Evolutionary conservation across 2,113 vertebrate genomes (phyloP), one percentile per base, ranked within the genome.

Genomic region (Cephalopholis sonnerati): DNA sequence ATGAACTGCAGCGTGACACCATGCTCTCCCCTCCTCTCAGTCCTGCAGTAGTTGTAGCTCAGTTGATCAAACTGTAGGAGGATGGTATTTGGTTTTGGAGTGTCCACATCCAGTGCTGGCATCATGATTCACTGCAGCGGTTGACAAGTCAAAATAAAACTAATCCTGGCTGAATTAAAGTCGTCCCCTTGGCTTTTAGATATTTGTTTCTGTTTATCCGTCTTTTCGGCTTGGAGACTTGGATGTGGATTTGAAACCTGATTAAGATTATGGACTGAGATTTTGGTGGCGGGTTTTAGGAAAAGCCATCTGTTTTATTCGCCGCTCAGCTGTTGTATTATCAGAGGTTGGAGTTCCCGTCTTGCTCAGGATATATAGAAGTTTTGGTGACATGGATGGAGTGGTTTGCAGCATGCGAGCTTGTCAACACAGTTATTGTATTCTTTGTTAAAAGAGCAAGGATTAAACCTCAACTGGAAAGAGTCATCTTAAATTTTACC

Each of bases 241-340:
- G 25, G 8, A 58, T 69, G 32, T 5, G 20, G 89, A 91, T 91
- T 89, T 84, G 44, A 76, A 84, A 54, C 68, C 12, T 80, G 74
- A 89, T 91, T 87, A 87, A 84, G 91, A 91, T 90, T 92, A 86
- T 76, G 58, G 44, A 32, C 65, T 50, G 69, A 79, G 84, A 74
- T 63, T 86, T 75, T 77, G 50, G 71, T 64, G 74, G 44, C 58
- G 46, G 87, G 25, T 81, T 86, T 88, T 68, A 25, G 24, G 61
- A 41, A 39, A 74, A 83, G 53, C 61, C 86, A 78, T 87, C 83
- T 89, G 81, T 72, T 87, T 73, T 77, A 20, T 54, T 55, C 77
- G 41, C 54, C 15, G 11, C 16, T 46, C 6, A 0, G 0, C 25
- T 16, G 57, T 61, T 58, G 18, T 25, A 41, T 48, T 11, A 10